Evolutionary conservation across 1,140 invertebrate species (phyloP).

Genomic region (Ooceraea biroi): DNA sequence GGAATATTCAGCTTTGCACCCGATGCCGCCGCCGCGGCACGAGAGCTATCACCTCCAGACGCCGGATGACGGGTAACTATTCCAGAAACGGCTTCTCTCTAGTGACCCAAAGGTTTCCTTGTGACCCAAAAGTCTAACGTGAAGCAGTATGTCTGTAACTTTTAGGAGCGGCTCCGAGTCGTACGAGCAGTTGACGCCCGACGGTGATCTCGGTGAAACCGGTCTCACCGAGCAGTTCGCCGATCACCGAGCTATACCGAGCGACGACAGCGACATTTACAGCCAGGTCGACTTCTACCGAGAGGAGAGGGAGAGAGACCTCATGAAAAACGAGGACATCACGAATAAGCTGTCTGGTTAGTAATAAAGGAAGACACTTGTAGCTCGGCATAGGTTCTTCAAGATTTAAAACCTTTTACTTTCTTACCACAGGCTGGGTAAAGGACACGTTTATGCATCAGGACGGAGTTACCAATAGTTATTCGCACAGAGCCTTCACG

Average conservation of each 20-base stretch:
- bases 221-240: slow-evolving; percentile 85
- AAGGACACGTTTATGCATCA: slow-evolving; percentile 90
- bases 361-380: slow-evolving; percentile 14
- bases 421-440: slow-evolving; percentile 87
- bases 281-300: slow-evolving; percentile 87
- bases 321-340: slow-evolving; percentile 81
- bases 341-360: slow-evolving; percentile 83
- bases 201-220: slow-evolving; percentile 86
- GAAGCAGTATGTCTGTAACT: slow-evolving; percentile 87
- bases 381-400: not conserved
- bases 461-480: slow-evolving; percentile 88
- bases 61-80: slow-evolving; percentile 88
- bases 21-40: slow-evolving; percentile 89
- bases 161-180: slow-evolving; percentile 92
- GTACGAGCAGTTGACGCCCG: slow-evolving; percentile 92
- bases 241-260: slow-evolving; percentile 85
- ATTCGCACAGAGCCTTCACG: slow-evolving; percentile 93
- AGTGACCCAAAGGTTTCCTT: not conserved
- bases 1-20: slow-evolving; percentile 89
- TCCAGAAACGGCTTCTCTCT: slow-evolving; percentile 63
- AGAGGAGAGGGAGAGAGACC: slow-evolving; percentile 83
- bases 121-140: slow-evolving; percentile 82
- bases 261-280: slow-evolving; percentile 91
- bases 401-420: slow-evolving; percentile 26
- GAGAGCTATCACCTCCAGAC: slow-evolving; percentile 90